These are phyloP conservation scores for Drosophila setosimentum DNA, from an alignment of 2,888 invertebrate genomes.

Conservation along the genomic window DNA sequence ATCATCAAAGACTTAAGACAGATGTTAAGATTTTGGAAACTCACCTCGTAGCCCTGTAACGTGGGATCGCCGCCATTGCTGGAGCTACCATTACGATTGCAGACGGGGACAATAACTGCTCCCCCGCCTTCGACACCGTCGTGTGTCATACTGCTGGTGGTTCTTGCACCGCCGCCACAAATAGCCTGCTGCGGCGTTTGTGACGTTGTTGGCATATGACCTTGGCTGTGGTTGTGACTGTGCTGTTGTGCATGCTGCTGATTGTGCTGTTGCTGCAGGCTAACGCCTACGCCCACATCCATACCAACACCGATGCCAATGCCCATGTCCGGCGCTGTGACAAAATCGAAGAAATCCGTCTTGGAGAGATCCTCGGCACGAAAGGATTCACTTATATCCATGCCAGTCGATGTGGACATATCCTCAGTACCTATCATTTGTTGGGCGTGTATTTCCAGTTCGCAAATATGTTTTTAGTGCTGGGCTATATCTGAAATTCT, in stretches of 20 bases:
- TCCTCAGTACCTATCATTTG: constrained; percentile 85
- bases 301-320: constrained; percentile 85
- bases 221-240: constrained; percentile 60
- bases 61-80: constrained; percentile 82
- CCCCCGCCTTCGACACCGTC: constrained; percentile 65
- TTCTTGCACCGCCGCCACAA: constrained; percentile 64
- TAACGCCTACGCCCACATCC: constrained; percentile 83
- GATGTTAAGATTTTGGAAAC: constrained; percentile 22
- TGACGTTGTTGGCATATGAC: constrained; percentile 63
- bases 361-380: constrained; percentile 93
- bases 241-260: constrained; percentile 54
- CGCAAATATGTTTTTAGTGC: constrained; percentile 20
- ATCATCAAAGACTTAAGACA: not conserved
- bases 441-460: constrained; percentile 70
- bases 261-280: constrained; percentile 77
- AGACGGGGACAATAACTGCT: constrained; percentile 48
- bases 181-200: constrained; percentile 68
- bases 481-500: not conserved
- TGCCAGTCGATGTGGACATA: constrained; percentile 86
- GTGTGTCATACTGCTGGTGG: constrained; percentile 69
- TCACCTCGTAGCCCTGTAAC: constrained; percentile 85
- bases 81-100: constrained; percentile 64
- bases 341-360: constrained; percentile 95
- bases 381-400: constrained; percentile 94
- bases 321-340: constrained; percentile 91